These are phyloP conservation scores for Drosophila tsacasi DNA, from an alignment of 1,140 invertebrate genomes.

Conservation along the genomic window DNA sequence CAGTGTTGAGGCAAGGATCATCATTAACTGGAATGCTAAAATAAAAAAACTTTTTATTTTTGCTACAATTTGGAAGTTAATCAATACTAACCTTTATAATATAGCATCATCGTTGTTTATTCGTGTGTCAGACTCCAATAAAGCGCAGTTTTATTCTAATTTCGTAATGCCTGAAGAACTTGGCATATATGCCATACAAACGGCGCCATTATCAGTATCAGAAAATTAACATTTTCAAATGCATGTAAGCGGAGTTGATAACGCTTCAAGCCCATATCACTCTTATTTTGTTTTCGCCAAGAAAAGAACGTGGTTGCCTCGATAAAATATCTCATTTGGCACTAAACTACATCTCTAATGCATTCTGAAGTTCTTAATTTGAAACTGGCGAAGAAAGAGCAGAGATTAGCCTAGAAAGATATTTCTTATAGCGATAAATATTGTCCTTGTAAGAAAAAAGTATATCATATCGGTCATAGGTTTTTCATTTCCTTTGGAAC, in stretches of 20 bases:
- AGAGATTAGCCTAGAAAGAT: constrained; percentile 48
- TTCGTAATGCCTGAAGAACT: constrained; percentile 60
- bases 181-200: constrained; percentile 60
- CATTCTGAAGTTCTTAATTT: constrained; percentile 40
- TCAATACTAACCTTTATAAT: constrained; percentile 22
- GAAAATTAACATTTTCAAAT: constrained; percentile 78
- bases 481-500: background rate
- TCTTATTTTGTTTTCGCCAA: constrained; percentile 41
- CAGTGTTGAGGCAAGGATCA: background rate
- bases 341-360: constrained; percentile 47
- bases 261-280: constrained; percentile 39
- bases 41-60: background rate
- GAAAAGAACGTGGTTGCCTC: constrained; percentile 10
- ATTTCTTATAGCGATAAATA: constrained; percentile 16
- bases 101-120: constrained; percentile 24
- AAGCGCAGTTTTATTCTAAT: constrained; percentile 74
- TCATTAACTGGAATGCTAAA: constrained; percentile 13
- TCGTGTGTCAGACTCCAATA: constrained; percentile 55
- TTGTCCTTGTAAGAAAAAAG: constrained; percentile 47
- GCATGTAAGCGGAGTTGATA: constrained; percentile 62
- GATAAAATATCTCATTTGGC: constrained; percentile 42
- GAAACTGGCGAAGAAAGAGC: constrained; percentile 9
- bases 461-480: constrained; percentile 53
- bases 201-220: constrained; percentile 55
- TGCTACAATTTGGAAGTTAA: background rate